A percentile compares a stretch with the other conserved stretches of the same genome.
Conservation (phyloP, 2,113 vertebrate genomes). For the Tautogolabrus adspersus region DNA sequence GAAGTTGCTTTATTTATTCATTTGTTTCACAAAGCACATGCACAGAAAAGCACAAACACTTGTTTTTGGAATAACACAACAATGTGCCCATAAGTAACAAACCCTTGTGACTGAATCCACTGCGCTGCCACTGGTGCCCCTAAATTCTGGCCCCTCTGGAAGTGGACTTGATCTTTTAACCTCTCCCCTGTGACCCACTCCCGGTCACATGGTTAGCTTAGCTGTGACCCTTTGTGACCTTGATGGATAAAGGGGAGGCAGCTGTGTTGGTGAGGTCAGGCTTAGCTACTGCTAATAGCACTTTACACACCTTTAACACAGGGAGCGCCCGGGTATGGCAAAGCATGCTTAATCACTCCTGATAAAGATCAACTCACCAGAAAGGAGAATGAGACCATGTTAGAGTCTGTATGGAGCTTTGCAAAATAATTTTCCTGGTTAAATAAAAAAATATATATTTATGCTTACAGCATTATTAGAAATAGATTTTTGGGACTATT, state of each 20-base stretch:
- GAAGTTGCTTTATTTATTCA: conserved; percentile 6
- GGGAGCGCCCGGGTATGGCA: conserved; percentile 46
- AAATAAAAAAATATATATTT: too few relatives aligned
- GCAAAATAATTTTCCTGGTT: neutral
- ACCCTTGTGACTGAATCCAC: conserved; percentile 45
- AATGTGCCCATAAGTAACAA: conserved; percentile 27
- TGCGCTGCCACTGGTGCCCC: neutral
- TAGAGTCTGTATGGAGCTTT: conserved; percentile 10
- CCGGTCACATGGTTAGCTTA: conserved; percentile 73
- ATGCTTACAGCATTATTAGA: neutral
- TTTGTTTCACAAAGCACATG: conserved; percentile 5
- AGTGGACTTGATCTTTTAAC: conserved; percentile 79
- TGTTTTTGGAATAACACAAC: conserved; percentile 36
- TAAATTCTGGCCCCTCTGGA: conserved; percentile 66
- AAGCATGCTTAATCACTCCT: conserved; percentile 60
- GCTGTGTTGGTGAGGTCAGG: conserved; percentile 68
- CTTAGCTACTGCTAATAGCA: conserved; percentile 63
- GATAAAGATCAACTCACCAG: conserved; percentile 23
- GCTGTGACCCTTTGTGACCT: conserved; percentile 65
- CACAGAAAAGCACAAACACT: neutral
- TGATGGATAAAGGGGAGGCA: conserved; percentile 51
- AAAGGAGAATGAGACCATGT: neutral
- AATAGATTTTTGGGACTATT: neutral
- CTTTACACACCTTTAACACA: conserved; percentile 65
- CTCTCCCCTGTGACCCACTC: conserved; percentile 53